Base-by-base conservation (phyloP, 2,113 vertebrate genomes). In the Fukomys damarensis region DNA sequence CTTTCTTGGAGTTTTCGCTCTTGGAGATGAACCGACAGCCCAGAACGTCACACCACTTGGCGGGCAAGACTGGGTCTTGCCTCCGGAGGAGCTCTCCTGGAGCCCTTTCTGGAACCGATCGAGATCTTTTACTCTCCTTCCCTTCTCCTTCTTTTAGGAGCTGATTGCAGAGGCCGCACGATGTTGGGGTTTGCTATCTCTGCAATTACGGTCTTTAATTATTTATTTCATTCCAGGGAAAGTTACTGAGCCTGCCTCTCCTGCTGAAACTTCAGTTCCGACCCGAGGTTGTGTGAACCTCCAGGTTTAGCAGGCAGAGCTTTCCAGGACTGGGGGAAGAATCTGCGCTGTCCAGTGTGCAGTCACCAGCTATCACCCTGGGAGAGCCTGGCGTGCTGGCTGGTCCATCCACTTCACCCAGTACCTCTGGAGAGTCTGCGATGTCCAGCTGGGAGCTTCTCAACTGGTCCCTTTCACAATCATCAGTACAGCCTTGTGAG, bases 131-230 rank as follows among this genome's bases (percentile, higher is more conserved):
- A 14, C 22, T 56, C 19, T 22, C 16, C 43, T 46, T 46, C 9
- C 17, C 28, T 49, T 61, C 38, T 10, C 9, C 63, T 61, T 46
- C 54, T 52, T 52, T 52, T 24, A 5, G 1, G 22, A 35, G 11
- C 77, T 13, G 85, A 58, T 63, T 58, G 63, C 46, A 24, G 66
- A 72, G 17, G 35, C 11, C 3, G 52, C 22, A 91, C 89, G 89
- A 22, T 19, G 19, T 0, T 3, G 58, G 84, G 81, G 10, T 32
- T 83, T 32, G 22, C 97, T 98, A 89, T 54, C 28, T 49, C 61
- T 72, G 92, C 84, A 98, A 72, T 98, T 98, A 98, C 97, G 97
- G 95, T 82, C 49, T 28, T 86, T n/a, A 79, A 92, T 96, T 97
- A 96, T 92, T 96, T 97, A 93, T 97, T 95, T 96, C 68, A 28